phyloP scores from a whole-genome alignment of 1,140 invertebrate species.

The Papilio aristodemus region DNA sequence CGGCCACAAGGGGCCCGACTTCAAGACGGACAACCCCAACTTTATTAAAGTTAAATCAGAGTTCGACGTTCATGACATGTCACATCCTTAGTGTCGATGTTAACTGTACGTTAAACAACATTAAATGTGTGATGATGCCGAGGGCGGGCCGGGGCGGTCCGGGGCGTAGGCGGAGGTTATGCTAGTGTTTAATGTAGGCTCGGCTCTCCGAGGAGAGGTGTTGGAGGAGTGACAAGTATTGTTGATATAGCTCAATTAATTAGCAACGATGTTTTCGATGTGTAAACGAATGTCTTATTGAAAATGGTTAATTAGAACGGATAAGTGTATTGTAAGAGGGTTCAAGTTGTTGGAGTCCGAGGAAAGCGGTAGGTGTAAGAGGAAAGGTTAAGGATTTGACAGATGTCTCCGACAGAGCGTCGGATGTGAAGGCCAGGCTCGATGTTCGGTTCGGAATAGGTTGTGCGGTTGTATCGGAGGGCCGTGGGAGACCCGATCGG shows the following conservation, averaged over 20 bases:
- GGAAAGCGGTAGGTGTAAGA: conserved; percentile 37
- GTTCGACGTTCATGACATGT: conserved; percentile 52
- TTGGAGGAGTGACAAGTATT: conserved; percentile 27
- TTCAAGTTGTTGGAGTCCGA: conserved; percentile 31
- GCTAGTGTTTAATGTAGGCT: conserved; percentile 35
- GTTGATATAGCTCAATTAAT: conserved; percentile 33
- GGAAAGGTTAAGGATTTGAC: conserved; percentile 42
- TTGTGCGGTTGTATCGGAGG: conserved; percentile 52
- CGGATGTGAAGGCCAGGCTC: conserved; percentile 47
- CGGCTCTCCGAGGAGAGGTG: conserved; percentile 29
- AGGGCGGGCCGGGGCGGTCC: neutral
- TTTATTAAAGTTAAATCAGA: conserved; percentile 78
- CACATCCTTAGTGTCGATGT: conserved; percentile 53
- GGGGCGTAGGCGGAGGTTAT: conserved; percentile 28
- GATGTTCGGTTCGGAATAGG: conserved; percentile 50
- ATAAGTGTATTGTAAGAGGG: neutral
- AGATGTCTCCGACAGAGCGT: conserved; percentile 51
- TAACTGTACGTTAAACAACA: conserved; percentile 36
- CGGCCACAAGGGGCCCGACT: conserved; percentile 88
- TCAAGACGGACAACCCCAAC: conserved; percentile 86
- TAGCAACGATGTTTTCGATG: conserved; percentile 30
- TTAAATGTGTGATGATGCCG: conserved; percentile 23
- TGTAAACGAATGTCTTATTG: conserved; percentile 9
- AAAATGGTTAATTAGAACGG: neutral
- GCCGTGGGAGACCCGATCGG: conserved; percentile 53